Evolutionary conservation across 2,113 vertebrate species (phyloP), one percentile per base, ranked within the genome.

Genomic region (Heterotilapia buettikoferi): DNA sequence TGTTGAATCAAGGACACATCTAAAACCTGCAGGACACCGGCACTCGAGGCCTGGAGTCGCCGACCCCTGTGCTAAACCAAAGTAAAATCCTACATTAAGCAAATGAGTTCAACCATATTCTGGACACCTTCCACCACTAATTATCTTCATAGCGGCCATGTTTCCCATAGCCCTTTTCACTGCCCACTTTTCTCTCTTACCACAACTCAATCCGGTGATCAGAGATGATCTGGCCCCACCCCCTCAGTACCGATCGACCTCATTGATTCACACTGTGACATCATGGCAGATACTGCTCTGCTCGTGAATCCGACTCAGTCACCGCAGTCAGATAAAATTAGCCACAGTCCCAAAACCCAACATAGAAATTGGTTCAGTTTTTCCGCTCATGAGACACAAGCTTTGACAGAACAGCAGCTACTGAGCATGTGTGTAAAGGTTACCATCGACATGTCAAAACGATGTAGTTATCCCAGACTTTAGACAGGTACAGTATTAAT

Each of bases 1-100:
- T 0, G 0, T 33, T 63, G 59, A 16, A 18, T 61, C 14, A 0
- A 61, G 57, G 8, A 63, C 29, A 63, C 59, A 36, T 7, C 59
- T 63, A 63, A 63, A 63, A 36, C 29, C 29, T 36, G 29, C 59
- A 63, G 59, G 59, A 19, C 29, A 4, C 29, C 2, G 9, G 59
- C 29, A 2, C 59, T 63, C 6, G 29, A 7, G 0, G 29, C 29
- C 29, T 6, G 29, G 29, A 11, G 59, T 63, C 2, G 9, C 59
- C 0, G 1, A 33, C 29, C 29, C 29, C 16, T 36, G 59, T 38
- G 61, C 31, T 13, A 36, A 63, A 36, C 63, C 63, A 71, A 6
- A 71, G 63, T 24, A 36, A 43, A 43, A 68, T 0, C 63, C 6
- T 68, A 68, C 63, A 40, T 71, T 43, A 68, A 43, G n/a, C 7